Evolutionary conservation across 2,797 vertebrate species (phyloP).

Genomic region (Brachymystax lenok): DNA sequence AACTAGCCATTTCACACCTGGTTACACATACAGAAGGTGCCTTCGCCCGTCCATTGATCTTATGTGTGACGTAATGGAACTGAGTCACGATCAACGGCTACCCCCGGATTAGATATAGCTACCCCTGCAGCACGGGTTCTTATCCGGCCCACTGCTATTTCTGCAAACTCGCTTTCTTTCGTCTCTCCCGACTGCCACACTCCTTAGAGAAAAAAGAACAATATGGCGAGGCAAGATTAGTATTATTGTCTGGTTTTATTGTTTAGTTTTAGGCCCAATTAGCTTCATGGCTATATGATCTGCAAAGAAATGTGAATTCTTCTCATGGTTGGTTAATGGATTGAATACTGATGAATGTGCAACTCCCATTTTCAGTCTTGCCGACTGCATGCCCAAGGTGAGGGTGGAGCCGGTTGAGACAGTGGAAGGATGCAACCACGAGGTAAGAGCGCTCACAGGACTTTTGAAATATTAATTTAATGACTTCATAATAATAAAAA

Average conservation of each 20-base stretch:
- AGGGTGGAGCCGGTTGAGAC: constrained; percentile 93
- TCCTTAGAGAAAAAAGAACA: not conserved
- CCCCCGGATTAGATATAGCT: not conserved
- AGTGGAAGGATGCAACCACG: constrained; percentile 93
- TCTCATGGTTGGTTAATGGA: not conserved
- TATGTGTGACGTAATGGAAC: no score
- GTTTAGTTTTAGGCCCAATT: not conserved
- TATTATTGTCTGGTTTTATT: not conserved
- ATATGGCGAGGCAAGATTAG: no score
- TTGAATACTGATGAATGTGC: not conserved
- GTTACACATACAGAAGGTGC: no score
- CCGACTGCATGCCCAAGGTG: constrained; percentile 94
- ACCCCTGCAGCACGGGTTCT: not conserved
- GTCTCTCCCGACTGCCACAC: not conserved
- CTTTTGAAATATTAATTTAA: no score
- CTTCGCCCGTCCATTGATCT: no score
- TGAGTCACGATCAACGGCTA: not conserved
- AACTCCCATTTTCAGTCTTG: constrained; percentile 71
- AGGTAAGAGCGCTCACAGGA: constrained; percentile 74
- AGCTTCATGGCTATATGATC: not conserved
- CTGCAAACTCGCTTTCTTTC: not conserved
- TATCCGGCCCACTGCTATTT: not conserved
- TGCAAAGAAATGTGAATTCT: not conserved
- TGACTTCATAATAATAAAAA: no score
- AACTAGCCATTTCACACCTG: no score